Conservation (phyloP, 2,797 vertebrate species). For the Cyprinodon diabolis region DNA sequence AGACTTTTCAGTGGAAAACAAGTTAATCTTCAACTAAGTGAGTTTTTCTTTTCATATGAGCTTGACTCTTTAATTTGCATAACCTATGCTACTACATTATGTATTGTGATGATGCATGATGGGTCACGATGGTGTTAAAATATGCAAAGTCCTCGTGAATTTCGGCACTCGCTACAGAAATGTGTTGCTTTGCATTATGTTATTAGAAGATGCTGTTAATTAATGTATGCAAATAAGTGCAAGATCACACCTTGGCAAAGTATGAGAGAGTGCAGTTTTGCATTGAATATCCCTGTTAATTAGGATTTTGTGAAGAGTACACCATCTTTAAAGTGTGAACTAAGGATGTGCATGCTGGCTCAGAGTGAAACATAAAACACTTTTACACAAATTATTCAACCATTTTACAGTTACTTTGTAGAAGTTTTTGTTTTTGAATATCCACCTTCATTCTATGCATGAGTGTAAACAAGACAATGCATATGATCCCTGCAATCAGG, state of each 20-base stretch:
- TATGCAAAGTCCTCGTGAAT: constrained; percentile 40
- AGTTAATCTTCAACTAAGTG: neutral
- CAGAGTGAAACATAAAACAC: constrained; percentile 26
- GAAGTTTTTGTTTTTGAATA: constrained; percentile 26
- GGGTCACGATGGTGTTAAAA: constrained; percentile 53
- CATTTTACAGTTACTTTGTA: neutral
- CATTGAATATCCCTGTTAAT: constrained; percentile 48
- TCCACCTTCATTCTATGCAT: constrained; percentile 31
- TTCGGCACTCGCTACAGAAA: constrained; percentile 32
- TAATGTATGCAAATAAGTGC: constrained; percentile 73
- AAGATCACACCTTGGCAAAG: constrained; percentile 65
- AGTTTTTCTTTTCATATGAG: constrained; percentile 1
- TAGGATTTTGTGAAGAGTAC: constrained; percentile 79
- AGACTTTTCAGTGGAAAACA: neutral
- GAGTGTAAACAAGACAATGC: constrained; percentile 40
- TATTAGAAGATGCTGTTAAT: constrained; percentile 59
- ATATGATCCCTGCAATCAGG: constrained; percentile 41
- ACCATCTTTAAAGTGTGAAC: constrained; percentile 86
- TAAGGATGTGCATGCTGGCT: constrained; percentile 73
- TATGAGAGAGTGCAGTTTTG: constrained; percentile 44
- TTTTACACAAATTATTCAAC: constrained; percentile 9
- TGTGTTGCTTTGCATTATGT: constrained; percentile 36
- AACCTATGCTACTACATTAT: constrained; percentile 16
- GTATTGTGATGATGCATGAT: constrained; percentile 30
- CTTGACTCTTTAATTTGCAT: constrained; percentile 11